Percentiles rank a stretch among this genome's conserved stretches.
Evolutionary conservation across 2,888 invertebrate genomes (phyloP).

Genomic region (Cancer borealis): DNA sequence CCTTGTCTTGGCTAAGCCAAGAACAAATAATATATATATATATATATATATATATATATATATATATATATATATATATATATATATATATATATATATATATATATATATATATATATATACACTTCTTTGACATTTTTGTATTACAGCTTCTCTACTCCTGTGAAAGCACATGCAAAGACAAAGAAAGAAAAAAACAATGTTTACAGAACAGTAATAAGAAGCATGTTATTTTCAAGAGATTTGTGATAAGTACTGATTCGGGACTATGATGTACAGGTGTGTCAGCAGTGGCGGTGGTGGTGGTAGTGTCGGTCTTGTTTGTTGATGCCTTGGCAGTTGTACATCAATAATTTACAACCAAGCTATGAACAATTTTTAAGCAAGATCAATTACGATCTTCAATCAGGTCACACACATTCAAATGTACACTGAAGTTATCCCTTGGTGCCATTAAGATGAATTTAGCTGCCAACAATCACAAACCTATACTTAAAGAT

Average conservation of each 20-base stretch:
- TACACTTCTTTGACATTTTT: neutral
- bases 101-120: neutral
- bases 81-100: neutral
- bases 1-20: too few relatives aligned
- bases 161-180: conserved; percentile 34
- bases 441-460: neutral
- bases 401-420: neutral
- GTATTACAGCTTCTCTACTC: neutral
- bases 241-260: conserved; percentile 1
- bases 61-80: too few relatives aligned
- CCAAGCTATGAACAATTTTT: neutral
- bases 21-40: too few relatives aligned
- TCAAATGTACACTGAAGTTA: neutral
- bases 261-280: neutral
- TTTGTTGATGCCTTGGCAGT: neutral
- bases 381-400: neutral
- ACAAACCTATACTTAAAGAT: neutral
- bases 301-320: neutral
- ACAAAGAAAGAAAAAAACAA: neutral
- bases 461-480: neutral
- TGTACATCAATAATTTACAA: neutral
- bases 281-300: neutral
- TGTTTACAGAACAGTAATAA: neutral
- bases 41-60: too few relatives aligned
- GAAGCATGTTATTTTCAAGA: conserved; percentile 3